Base-by-base conservation (phyloP, 2,888 invertebrate genomes). In the Malachius bipustulatus region DNA sequence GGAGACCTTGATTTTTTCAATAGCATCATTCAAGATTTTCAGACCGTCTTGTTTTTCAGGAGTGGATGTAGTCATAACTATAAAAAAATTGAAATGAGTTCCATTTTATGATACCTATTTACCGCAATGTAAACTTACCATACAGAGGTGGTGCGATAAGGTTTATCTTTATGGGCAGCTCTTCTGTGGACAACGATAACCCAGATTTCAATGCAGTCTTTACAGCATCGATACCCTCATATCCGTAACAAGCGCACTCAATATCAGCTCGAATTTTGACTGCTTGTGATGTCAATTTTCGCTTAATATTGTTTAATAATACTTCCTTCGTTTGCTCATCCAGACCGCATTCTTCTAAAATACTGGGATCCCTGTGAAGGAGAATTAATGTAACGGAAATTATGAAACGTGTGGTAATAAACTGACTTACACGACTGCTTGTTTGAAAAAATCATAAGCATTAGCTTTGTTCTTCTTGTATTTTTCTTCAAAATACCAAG, bases 201-300 rank as follows among this genome's bases (percentile, higher is more conserved):
- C 98, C 98, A 43, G 87, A 74, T 60, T 78, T 82, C 26, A 98
- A 66, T 0, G 98, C 91, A 28, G 82, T 71, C 60, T 98, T 93
- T 0, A 98, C 96, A 3, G 98, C 98, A 66, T 98, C 97, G 46
- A 98, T 96, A 15, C 98, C 98, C 61, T 98, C 97, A 55, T 97
- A 98, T 2, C 89, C 87, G 52, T 90, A 94, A 62, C 93, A 93
- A 0, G 89, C 84, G 46, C 91, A 90, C 62, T 91, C 88, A 50
- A 94, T 82, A 61, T 89, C 89, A 9, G 91, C 84, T 46, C 93
- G 72, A 43, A 93, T 90, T 70, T 93, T 93, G 1, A 91, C 88
- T n/a, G 89, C 85, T 61, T 98, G 97, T 4, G 96, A 94, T 13
- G 96, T 96, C 36, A 98, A 68, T 62, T 96, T 90, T 47, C 94